Evolutionary conservation across 2,888 invertebrate species (phyloP).

Genomic region (Kuschelorhynchus macadamiae): DNA sequence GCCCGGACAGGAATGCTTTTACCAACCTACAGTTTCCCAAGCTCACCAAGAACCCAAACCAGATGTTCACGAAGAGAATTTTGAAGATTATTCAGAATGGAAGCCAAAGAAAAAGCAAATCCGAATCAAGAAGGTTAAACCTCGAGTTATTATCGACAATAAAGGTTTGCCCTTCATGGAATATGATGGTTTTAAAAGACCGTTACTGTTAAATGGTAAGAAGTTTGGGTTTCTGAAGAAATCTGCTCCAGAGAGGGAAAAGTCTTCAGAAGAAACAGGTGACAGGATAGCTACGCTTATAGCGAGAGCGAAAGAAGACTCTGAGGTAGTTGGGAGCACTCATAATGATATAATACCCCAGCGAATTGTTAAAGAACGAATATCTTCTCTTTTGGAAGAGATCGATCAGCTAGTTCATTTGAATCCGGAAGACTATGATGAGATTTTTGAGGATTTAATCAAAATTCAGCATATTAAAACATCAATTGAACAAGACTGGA

Average conservation of each 20-base stretch:
- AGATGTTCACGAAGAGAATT: slow-evolving; percentile 17
- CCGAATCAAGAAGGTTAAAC: slow-evolving; percentile 59
- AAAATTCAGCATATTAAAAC: slow-evolving; percentile 62
- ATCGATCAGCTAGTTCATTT: slow-evolving; percentile 62
- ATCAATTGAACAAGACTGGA: slow-evolving; percentile 62
- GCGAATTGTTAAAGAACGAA: slow-evolving; percentile 61
- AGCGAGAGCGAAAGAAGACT: slow-evolving; percentile 54
- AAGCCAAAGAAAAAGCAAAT: slow-evolving; percentile 50
- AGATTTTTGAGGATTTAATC: slow-evolving; percentile 59
- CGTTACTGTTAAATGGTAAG: slow-evolving; percentile 51
- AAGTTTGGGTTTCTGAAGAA: slow-evolving; percentile 5
- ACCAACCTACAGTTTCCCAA: background rate
- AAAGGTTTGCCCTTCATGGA: slow-evolving; percentile 62
- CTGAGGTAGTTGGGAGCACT: slow-evolving; percentile 47
- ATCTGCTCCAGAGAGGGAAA: slow-evolving; percentile 21
- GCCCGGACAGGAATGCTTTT: slow-evolving; percentile 17
- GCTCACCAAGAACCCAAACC: slow-evolving; percentile 5
- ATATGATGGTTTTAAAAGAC: slow-evolving; percentile 60
- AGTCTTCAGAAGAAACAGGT: slow-evolving; percentile 55
- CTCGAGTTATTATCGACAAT: slow-evolving; percentile 62
- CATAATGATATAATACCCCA: slow-evolving; percentile 54
- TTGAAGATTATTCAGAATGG: slow-evolving; percentile 22
- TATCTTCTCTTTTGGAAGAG: slow-evolving; percentile 58
- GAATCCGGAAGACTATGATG: slow-evolving; percentile 59
- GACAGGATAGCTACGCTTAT: slow-evolving; percentile 59